These are phyloP conservation scores for Zaprionus nigranus DNA, from an alignment of 1,140 invertebrate species.

Conservation along the genomic window DNA sequence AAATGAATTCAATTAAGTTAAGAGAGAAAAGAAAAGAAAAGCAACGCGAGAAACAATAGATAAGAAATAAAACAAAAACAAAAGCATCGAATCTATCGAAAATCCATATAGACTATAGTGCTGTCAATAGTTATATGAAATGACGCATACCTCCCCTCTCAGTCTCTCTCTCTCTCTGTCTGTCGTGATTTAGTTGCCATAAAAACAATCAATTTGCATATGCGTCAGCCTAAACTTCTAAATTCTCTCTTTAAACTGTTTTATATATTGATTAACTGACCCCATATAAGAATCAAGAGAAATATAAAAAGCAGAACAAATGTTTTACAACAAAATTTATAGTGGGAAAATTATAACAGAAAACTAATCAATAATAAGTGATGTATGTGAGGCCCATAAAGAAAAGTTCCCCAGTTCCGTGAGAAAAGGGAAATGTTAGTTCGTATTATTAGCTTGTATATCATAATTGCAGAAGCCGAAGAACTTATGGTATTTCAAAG, in stretches of 20 bases:
- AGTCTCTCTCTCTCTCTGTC: neutral
- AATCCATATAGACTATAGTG: slow-evolving; percentile 6
- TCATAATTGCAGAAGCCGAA: neutral
- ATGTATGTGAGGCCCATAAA: neutral
- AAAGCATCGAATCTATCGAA: slow-evolving; percentile 9
- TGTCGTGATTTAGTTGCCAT: slow-evolving; percentile 8
- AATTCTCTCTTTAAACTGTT: neutral
- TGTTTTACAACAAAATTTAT: slow-evolving; percentile 9
- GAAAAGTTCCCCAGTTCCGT: neutral
- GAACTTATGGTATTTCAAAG: neutral
- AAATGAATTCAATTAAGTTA: slow-evolving; percentile 70
- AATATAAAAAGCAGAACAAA: slow-evolving; percentile 13
- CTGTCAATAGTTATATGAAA: slow-evolving; percentile 25
- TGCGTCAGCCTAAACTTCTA: neutral
- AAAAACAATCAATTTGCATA: slow-evolving; percentile 45
- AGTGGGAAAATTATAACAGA: slow-evolving; percentile 3
- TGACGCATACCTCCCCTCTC: too few relatives aligned
- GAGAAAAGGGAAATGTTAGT: neutral
- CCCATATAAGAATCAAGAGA: slow-evolving; percentile 8
- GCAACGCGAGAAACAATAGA: slow-evolving; percentile 1
- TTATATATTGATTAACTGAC: neutral
- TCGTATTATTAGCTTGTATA: neutral
- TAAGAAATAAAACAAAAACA: slow-evolving; percentile 14
- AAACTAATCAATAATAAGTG: neutral
- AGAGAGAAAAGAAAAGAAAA: slow-evolving; percentile 39